Evolutionary conservation across 2,797 vertebrate genomes (phyloP), one percentile per base, ranked within the genome.

Genomic region (Hydrolagus colliei): DNA sequence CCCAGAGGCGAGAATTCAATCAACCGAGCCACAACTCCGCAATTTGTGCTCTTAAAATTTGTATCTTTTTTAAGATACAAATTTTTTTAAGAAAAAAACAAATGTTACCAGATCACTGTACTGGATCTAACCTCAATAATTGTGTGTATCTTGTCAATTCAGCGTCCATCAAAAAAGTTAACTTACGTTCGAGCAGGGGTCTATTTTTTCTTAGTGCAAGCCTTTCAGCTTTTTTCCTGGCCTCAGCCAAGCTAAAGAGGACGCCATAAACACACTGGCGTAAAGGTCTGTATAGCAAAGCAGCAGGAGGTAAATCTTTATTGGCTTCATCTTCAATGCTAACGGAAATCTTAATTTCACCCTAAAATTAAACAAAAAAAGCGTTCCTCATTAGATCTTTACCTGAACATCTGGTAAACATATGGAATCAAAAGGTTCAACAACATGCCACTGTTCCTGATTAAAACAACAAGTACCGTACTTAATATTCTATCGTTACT

Each of bases 271-370:
- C 96, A 94, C 96, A 96, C 89, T 98, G 97, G 90, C 97, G 96
- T 88, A 98, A 93, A 74, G 97, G 96, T 87, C 96, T 94, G 91
- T 96, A 98, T 89, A 98, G 95, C 90, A 97, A 95, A 92, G 96
- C 96, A 52, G 96, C 96, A 88, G 97, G 96, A 89, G 97, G 97
- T 92, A 98, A 95, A 89, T 98, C 97, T 94, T 96, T 96, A 93
- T 98, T 98, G 88, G 94, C 96, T 94, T 98, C 97, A 91, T 98
- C 97, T 94, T 98, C 97, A 91, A 98, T 95, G 93, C 95, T 95
- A 93, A 98, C 96, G 0, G 95, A 95, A 87, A 98, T 95, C 93
- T 98, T 98, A 88, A 98, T 96, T 94, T 98, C 97, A 89, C 97
- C 97, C 97, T 98, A 89, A 76, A 86, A 87, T 77, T 20, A 65